These are phyloP conservation scores for Pogonognathellus flavescens DNA, from an alignment of 1,140 invertebrate genomes.

Conservation along the genomic window DNA sequence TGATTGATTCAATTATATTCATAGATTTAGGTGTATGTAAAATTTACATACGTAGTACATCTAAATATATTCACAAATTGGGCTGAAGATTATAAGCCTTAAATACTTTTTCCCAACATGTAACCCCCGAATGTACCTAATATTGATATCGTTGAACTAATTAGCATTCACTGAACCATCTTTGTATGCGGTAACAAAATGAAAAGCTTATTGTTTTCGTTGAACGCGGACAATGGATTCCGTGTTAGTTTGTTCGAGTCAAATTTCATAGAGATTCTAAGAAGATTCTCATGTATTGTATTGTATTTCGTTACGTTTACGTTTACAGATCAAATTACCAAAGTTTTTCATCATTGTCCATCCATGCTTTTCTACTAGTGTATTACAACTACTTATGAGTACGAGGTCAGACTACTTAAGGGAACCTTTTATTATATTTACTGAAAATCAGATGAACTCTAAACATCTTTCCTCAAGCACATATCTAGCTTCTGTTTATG, in stretches of 20 bases:
- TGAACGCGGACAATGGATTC: not conserved
- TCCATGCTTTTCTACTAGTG: not conserved
- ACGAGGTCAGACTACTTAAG: slow-evolving; percentile 9
- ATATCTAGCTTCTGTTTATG: too few relatives aligned
- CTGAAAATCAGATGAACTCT: not conserved
- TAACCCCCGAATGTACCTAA: too few relatives aligned
- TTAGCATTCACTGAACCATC: too few relatives aligned
- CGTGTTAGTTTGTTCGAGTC: slow-evolving; percentile 11
- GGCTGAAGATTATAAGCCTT: too few relatives aligned
- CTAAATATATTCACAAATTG: too few relatives aligned
- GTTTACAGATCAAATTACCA: slow-evolving; percentile 18
- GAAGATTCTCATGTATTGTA: slow-evolving; percentile 48
- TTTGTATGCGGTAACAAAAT: not conserved
- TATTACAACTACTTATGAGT: not conserved
- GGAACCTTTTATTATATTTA: slow-evolving; percentile 7
- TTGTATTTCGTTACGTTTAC: slow-evolving; percentile 25
- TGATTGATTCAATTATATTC: too few relatives aligned
- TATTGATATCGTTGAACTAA: too few relatives aligned
- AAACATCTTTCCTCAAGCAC: not conserved
- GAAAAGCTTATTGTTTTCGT: not conserved
- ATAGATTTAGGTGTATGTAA: too few relatives aligned
- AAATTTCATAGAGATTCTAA: slow-evolving; percentile 44
- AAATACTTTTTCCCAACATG: too few relatives aligned
- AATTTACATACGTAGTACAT: too few relatives aligned
- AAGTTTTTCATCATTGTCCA: slow-evolving; percentile 39